phyloP scores from a whole-genome alignment of 2,113 vertebrate genomes.

The Acinonyx jubatus region DNA sequence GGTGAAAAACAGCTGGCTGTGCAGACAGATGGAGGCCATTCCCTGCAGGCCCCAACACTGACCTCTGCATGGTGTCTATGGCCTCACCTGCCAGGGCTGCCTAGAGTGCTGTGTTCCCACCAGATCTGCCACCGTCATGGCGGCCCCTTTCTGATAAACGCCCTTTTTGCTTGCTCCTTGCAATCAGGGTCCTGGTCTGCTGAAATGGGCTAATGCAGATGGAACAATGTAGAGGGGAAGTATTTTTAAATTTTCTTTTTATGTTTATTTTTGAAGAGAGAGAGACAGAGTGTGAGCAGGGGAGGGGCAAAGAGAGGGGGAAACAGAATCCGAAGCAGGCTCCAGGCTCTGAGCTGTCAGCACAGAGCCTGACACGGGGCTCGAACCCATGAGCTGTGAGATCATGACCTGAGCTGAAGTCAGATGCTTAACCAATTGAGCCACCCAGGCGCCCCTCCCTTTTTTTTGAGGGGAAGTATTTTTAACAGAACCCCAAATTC shows the following conservation, averaged over 20 bases:
- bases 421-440: no score
- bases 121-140: neutral
- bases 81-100: rapidly evolving
- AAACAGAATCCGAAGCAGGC: no score
- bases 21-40: neutral
- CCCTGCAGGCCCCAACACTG: neutral
- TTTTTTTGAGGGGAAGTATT: neutral
- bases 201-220: neutral
- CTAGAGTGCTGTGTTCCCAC: neutral
- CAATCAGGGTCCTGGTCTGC: neutral
- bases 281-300: no score
- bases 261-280: no score
- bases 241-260: neutral
- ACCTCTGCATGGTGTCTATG: rapidly evolving
- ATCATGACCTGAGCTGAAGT: no score
- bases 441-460: no score
- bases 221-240: no score
- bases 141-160: neutral
- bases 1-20: neutral
- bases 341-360: no score
- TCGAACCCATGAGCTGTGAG: no score
- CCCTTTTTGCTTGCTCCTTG: neutral
- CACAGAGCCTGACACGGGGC: no score
- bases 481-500: neutral
- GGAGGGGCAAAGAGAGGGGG: no score